phyloP scores from a whole-genome alignment of 1,140 invertebrate species.

The Parasteatoda tepidariorum region DNA sequence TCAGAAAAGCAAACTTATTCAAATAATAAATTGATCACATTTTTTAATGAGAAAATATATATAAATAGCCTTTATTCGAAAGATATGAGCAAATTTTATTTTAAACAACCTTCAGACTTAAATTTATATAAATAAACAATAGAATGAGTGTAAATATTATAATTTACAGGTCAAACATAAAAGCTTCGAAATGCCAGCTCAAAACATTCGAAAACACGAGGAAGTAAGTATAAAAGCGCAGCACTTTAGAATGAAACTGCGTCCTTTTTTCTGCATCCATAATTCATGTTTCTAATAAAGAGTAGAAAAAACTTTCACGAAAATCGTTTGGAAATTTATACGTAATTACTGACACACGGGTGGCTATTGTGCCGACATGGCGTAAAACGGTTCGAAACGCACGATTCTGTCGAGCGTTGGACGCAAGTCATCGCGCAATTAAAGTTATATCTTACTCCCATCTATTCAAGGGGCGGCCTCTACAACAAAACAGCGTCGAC shows the following conservation, averaged over 20 bases:
- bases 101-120: no score
- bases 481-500: background rate
- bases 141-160: no score
- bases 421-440: slow-evolving; percentile 15
- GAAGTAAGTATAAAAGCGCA: no score
- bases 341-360: slow-evolving; percentile 52
- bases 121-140: no score
- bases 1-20: no score
- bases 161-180: no score
- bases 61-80: no score
- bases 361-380: slow-evolving; percentile 13
- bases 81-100: no score
- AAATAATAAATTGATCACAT: no score
- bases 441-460: slow-evolving; percentile 13
- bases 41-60: no score
- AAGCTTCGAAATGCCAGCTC: no score
- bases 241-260: background rate
- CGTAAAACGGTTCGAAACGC: slow-evolving; percentile 5
- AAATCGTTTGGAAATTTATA: slow-evolving; percentile 45
- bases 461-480: slow-evolving; percentile 27
- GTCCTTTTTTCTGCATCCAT: slow-evolving; percentile 9
- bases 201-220: background rate
- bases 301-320: background rate
- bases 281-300: slow-evolving; percentile 37
- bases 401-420: slow-evolving; percentile 23